phyloP scores from a whole-genome alignment of 2,113 vertebrate genomes.

The Kryptolebias marmoratus region DNA sequence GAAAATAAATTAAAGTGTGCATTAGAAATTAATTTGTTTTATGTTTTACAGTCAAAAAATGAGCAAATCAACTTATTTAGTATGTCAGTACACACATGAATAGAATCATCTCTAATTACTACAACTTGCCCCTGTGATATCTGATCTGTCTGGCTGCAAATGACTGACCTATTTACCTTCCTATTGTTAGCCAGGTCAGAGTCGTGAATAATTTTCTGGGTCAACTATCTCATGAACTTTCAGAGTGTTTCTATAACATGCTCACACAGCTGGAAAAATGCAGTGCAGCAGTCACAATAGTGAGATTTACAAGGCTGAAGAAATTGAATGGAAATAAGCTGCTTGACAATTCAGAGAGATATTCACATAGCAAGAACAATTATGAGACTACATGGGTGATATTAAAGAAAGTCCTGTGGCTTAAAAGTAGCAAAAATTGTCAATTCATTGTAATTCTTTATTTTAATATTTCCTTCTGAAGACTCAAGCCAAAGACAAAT shows the following conservation, averaged over 20 bases:
- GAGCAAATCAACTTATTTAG: constrained; percentile 7
- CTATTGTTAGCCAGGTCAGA: constrained; percentile 49
- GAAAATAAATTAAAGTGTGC: not conserved
- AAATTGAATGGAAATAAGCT: constrained; percentile 27
- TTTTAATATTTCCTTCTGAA: not conserved
- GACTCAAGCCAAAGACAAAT: no score
- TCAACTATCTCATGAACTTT: constrained; percentile 35
- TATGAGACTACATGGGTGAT: constrained; percentile 7
- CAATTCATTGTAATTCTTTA: constrained; percentile 11
- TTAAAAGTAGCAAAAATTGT: constrained; percentile 1
- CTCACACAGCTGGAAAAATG: not conserved
- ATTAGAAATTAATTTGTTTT: not conserved
- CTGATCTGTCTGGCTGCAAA: constrained; percentile 52
- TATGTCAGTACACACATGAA: constrained; percentile 7
- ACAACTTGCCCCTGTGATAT: constrained; percentile 45
- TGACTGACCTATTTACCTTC: constrained; percentile 57
- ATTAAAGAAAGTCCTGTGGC: not conserved
- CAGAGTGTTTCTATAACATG: not conserved
- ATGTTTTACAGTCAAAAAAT: not conserved
- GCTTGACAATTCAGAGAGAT: constrained; percentile 20
- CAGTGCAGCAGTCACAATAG: not conserved
- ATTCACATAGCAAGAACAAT: constrained; percentile 10
- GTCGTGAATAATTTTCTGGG: constrained; percentile 51
- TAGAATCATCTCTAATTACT: constrained; percentile 56
- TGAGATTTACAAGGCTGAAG: constrained; percentile 16